Evolutionary conservation across 2,888 invertebrate species (phyloP), one percentile per base, ranked within the genome.

Genomic region (Cabera pusaria): DNA sequence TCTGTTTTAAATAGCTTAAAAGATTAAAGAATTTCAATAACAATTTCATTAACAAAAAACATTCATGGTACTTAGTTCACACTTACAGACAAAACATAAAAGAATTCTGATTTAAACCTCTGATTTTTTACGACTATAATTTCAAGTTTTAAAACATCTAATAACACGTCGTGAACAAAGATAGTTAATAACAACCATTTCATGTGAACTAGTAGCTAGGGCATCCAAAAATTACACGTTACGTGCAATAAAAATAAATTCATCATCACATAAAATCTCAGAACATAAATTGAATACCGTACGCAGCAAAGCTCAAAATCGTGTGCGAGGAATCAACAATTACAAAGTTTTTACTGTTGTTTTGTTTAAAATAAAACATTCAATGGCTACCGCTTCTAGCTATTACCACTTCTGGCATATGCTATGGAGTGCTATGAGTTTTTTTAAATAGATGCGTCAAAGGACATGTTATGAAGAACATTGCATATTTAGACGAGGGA

Each of bases 291-390:
- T 27, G 12, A 25, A 35, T 18, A 6, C 11, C n/a, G 7, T 6
- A 9, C 2, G 12, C 5, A 9, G 6, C 40, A 44, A 24, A 29
- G 33, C 17, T 4, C 14, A 42, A 31, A 39, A 22, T 44, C 14
- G 7, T 6, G 4, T 6, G 20, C 40, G 47, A 47, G 46, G 41
- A 44, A 42, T 40, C 21, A 44, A 49, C 52, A 45, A 48, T 41
- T 44, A 40, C 37, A 9, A 33, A n/a, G 27, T 49, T 50, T 56
- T 55, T 56, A 57, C 49, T 58, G 57, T 44, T 60, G 69, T 71
- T 66, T 59, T 58, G 66, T 70, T 72, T 67, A 60, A 75, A 77
- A 73, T 72, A 73, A 74, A 63, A 66, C 48, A 51, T 47, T 59
- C 55, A 58, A 50, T 61, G 63, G 60, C 41, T 18, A 16, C 35